Evolutionary conservation across 2,888 invertebrate species (phyloP).

Genomic region (Troilus luridus): DNA sequence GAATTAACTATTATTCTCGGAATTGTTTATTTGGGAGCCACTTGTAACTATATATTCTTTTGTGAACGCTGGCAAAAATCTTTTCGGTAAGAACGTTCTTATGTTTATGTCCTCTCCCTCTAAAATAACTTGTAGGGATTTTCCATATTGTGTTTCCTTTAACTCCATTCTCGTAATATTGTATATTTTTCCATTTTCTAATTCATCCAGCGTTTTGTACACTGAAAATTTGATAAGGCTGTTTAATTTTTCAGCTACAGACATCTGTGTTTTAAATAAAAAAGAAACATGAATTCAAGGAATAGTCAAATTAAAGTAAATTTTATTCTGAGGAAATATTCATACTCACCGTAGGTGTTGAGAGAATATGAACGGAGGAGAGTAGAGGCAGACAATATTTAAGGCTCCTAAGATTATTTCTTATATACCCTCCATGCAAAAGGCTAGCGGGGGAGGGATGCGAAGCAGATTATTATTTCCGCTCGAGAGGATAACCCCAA

Average conservation of each 20-base stretch:
- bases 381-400: constrained; percentile 18
- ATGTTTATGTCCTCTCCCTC: background rate
- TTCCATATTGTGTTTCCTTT: background rate
- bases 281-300: constrained; percentile 21
- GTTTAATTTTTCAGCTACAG: constrained; percentile 11
- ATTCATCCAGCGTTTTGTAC: background rate
- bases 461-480: constrained; percentile 6
- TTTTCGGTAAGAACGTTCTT: constrained; percentile 7
- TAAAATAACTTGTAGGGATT: background rate
- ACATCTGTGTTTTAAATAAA: constrained; percentile 32
- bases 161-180: background rate
- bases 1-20: no score
- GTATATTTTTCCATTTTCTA: constrained; percentile 26
- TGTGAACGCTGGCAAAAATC: constrained; percentile 10
- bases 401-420: constrained; percentile 22
- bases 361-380: constrained; percentile 3
- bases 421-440: background rate
- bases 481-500: constrained; percentile 27
- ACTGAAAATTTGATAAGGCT: constrained; percentile 4
- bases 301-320: constrained; percentile 35
- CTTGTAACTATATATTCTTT: no score
- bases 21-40: no score
- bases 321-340: constrained; percentile 15
- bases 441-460: background rate
- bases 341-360: background rate